Percentiles rank a stretch among this genome's conserved stretches.
phyloP scores from a whole-genome alignment of 2,797 vertebrate species.

The Pseudochromis fuscus region DNA sequence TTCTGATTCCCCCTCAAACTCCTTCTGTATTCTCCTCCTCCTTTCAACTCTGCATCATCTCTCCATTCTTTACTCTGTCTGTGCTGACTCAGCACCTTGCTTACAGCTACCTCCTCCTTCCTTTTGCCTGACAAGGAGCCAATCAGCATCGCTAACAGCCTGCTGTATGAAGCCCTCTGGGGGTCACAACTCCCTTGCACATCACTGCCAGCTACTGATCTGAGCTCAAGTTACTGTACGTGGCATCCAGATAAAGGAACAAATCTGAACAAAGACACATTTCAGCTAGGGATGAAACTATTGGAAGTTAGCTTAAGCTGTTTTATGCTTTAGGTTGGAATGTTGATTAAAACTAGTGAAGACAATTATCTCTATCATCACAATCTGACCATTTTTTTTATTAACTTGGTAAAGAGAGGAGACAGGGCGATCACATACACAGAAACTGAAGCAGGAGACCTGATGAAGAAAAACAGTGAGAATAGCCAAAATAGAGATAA shows the following conservation, averaged over 20 bases:
- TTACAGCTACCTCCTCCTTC: constrained; percentile 23
- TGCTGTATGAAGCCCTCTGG: constrained; percentile 20
- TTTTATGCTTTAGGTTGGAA: neutral
- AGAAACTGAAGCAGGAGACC: neutral
- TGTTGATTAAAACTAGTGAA: neutral
- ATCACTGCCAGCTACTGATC: constrained; percentile 39
- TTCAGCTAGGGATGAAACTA: neutral
- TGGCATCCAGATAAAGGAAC: constrained; percentile 13
- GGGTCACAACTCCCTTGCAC: constrained; percentile 12
- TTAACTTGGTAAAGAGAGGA: constrained; percentile 4
- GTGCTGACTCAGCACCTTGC: constrained; percentile 67
- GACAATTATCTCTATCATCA: neutral
- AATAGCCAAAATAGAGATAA: neutral
- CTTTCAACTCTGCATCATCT: constrained; percentile 36
- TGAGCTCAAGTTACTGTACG: constrained; percentile 39
- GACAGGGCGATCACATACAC: neutral
- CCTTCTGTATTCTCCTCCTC: constrained; percentile 13
- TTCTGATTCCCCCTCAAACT: neutral
- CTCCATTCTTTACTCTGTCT: constrained; percentile 16
- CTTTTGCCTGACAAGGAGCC: constrained; percentile 9
- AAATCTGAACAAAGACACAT: constrained; percentile 20
- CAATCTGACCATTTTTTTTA: neutral
- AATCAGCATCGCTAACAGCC: constrained; percentile 44
- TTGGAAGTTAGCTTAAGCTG: too few species aligned
- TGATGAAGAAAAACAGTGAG: neutral